Evolutionary conservation across 1,140 invertebrate genomes (phyloP).

Genomic region (Phymorhynchus buccinoides): DNA sequence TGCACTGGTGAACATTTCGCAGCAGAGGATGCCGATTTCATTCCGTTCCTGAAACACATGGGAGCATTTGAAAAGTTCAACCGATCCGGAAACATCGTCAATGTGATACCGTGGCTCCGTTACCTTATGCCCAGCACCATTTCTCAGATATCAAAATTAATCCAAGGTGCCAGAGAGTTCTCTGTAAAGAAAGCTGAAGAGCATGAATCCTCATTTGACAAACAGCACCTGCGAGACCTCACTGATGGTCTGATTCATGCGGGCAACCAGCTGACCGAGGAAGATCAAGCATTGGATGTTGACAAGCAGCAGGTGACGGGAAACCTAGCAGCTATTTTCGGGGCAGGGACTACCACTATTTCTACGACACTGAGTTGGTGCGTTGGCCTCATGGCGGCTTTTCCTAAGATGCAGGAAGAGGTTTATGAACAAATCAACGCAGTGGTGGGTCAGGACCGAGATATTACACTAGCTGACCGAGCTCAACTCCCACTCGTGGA

Average conservation of each 20-base stretch:
- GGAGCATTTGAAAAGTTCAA: constrained; percentile 33
- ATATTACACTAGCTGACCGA: constrained; percentile 75
- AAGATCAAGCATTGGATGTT: constrained; percentile 14
- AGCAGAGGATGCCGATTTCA: constrained; percentile 42
- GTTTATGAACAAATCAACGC: constrained; percentile 87
- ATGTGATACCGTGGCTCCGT: constrained; percentile 47
- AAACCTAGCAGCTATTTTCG: constrained; percentile 81
- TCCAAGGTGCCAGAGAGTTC: not conserved
- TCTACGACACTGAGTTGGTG: constrained; percentile 88
- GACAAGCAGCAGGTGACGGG: not conserved
- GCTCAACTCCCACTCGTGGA: constrained; percentile 22
- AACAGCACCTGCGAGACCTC: constrained; percentile 33
- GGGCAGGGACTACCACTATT: constrained; percentile 90
- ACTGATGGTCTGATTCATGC: constrained; percentile 42
- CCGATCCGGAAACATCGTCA: constrained; percentile 37
- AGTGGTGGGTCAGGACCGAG: constrained; percentile 83
- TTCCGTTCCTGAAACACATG: constrained; percentile 33
- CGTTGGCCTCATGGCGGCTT: constrained; percentile 83
- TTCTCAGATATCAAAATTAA: constrained; percentile 9
- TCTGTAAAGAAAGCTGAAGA: constrained; percentile 13
- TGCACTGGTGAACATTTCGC: constrained; percentile 41
- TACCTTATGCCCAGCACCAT: constrained; percentile 40
- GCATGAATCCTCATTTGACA: constrained; percentile 27
- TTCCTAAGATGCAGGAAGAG: constrained; percentile 82
- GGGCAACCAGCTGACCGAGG: not conserved